Base-by-base conservation (phyloP, 2,797 vertebrate species). In the Enteromius viviparus region DNA sequence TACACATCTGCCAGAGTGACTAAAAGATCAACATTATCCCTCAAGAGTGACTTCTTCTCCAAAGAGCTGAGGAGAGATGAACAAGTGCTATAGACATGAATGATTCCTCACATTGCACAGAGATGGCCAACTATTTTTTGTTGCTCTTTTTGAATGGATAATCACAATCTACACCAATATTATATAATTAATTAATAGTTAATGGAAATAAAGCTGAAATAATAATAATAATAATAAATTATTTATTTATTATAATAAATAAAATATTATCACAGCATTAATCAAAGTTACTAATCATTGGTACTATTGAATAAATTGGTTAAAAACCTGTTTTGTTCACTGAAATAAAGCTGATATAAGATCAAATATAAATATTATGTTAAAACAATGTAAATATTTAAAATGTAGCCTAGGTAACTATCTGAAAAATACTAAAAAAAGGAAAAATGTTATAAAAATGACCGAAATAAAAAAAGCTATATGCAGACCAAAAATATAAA, bases 1-100 rank as follows among this genome's bases (percentile, higher is more conserved):
- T 99, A 98, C 11, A 99, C 95, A 71, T 99, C 98, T 74, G 98
- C 98, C 88, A 99, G 94, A 89, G 96, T 99, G 85, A 98, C 97
- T 90, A 99, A 93, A 29, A 99, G 94, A 88, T 99, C 98, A 88
- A 98, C 97, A 0, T 99, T 99, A 90, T 99, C 98, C 85, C 97
- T 94, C 89, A 99, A 86, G 62, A 99, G 93, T n/a, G 97, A 98
- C 85, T 99, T 99, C 89, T 99, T 99, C 92, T 99, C 98, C 89
- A 99, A 90, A 72, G 98, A 99, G 92, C 98, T 99, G 90, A 12
- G 76, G 19, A 81, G 9, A 80, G 12, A 76, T n/a, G 23, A 23
- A 10, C 5, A 6, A 71, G 17, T 4, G 32, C 34, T 21, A 12
- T 19, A 51, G 26, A 51, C 23, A 21, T 29, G 14, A 19, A 17